Evolutionary conservation across 2,888 invertebrate genomes (phyloP).

Genomic region (Scrobipalpa atriplicella): DNA sequence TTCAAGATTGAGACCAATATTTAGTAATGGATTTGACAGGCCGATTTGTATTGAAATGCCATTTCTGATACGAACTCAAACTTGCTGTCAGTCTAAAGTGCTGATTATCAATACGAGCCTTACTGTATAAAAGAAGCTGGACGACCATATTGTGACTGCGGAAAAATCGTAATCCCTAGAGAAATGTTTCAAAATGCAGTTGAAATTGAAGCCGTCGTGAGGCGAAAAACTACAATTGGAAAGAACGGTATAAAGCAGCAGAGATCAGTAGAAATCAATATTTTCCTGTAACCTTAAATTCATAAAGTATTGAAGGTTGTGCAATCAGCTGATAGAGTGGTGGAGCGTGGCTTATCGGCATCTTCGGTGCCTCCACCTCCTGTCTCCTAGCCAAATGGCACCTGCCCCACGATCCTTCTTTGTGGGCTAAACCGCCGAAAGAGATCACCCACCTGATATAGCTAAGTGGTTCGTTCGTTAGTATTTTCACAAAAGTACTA

Average conservation of each 20-base stretch:
- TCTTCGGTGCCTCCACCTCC: slow-evolving; percentile 36
- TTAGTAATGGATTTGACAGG: too few species aligned
- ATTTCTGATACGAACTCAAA: too few species aligned
- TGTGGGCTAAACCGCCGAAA: slow-evolving; percentile 4
- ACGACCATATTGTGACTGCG: too few species aligned
- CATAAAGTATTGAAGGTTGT: not conserved
- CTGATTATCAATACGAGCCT: too few species aligned
- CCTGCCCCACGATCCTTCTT: slow-evolving; percentile 38
- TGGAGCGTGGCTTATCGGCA: slow-evolving; percentile 72
- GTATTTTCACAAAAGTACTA: not conserved
- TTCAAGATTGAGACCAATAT: too few species aligned
- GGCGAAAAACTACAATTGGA: too few species aligned
- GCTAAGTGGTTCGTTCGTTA: not conserved
- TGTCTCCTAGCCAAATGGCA: slow-evolving; percentile 48
- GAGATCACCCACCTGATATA: not conserved
- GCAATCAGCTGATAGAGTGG: slow-evolving; percentile 53
- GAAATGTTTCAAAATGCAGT: too few species aligned
- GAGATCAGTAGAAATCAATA: not conserved
- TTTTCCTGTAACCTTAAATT: slow-evolving; percentile 7
- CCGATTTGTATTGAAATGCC: too few species aligned
- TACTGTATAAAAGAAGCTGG: too few species aligned
- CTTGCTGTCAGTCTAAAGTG: too few species aligned
- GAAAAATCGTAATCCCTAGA: too few species aligned
- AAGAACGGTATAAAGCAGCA: not conserved
- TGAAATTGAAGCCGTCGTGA: too few species aligned